A percentile compares a stretch with the other conserved stretches of the same genome.
These are phyloP conservation scores for Agrotis clavis DNA, from an alignment of 2,888 invertebrate species.

Conservation along the genomic window DNA sequence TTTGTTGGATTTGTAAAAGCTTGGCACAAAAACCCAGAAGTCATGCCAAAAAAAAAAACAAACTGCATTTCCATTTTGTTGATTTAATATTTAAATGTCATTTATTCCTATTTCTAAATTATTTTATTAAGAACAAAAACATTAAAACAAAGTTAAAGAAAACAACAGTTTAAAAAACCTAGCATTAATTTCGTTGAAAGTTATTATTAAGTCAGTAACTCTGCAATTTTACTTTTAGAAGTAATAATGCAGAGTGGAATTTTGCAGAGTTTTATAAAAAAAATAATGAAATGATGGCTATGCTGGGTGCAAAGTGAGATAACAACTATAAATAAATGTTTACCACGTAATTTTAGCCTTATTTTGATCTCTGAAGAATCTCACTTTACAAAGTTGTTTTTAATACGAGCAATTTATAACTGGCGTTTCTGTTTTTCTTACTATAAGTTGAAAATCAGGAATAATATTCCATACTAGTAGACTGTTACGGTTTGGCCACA, in stretches of 20 bases:
- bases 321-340: constrained; percentile 10
- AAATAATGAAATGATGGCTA: constrained; percentile 4
- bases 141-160: no score
- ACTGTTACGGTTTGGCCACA: neutral
- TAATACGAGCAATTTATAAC: neutral
- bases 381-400: constrained; percentile 7
- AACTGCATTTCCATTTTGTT: constrained; percentile 24
- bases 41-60: no score
- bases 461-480: neutral
- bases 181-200: neutral
- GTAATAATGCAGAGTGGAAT: constrained; percentile 3
- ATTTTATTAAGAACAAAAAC: neutral
- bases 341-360: constrained; percentile 43
- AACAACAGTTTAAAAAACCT: no score
- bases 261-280: constrained; percentile 45
- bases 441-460: neutral
- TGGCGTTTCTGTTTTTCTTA: constrained; percentile 5
- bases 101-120: neutral
- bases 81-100: neutral
- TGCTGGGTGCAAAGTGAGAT: constrained; percentile 10
- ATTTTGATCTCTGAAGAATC: constrained; percentile 42
- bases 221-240: constrained; percentile 5
- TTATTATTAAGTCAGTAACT: neutral
- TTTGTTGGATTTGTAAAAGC: constrained; percentile 12
- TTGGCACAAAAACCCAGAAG: no score